Conservation (phyloP, 2,888 invertebrate genomes). For the Diaperis boleti region DNA sequence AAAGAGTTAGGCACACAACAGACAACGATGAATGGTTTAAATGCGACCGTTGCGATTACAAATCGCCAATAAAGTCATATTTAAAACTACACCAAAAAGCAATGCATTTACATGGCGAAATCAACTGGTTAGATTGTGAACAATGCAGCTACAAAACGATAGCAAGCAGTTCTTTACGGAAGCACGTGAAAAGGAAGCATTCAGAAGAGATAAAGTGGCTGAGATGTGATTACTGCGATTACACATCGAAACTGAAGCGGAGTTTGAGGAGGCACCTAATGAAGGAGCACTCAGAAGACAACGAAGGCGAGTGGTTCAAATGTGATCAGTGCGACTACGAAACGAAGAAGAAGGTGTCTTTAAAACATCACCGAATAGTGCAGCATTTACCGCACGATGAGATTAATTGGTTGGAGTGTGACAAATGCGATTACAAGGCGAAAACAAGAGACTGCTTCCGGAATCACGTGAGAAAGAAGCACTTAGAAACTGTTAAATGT, state of each 20-base stretch:
- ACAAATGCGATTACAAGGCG: not conserved
- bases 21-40: too few species aligned
- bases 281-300: not conserved
- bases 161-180: too few species aligned
- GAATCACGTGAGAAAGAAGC: too few species aligned
- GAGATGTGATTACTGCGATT: too few species aligned
- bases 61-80: not conserved
- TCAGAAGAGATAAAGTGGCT: too few species aligned
- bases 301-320: not conserved
- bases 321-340: not conserved
- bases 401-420: too few species aligned
- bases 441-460: not conserved
- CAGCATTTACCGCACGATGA: too few species aligned
- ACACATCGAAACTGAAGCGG: too few species aligned
- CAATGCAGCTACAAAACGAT: not conserved
- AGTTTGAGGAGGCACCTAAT: not conserved
- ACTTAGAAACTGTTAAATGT: too few species aligned
- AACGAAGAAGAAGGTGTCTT: too few species aligned
- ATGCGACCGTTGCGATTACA: not conserved
- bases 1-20: not conserved
- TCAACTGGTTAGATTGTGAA: not conserved
- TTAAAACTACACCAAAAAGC: not conserved
- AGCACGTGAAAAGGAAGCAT: too few species aligned
- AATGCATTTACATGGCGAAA: not conserved
- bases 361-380: too few species aligned